Evolutionary conservation across 2,888 invertebrate genomes (phyloP), one percentile per base, ranked within the genome.

Genomic region (Parnassius smintheus): DNA sequence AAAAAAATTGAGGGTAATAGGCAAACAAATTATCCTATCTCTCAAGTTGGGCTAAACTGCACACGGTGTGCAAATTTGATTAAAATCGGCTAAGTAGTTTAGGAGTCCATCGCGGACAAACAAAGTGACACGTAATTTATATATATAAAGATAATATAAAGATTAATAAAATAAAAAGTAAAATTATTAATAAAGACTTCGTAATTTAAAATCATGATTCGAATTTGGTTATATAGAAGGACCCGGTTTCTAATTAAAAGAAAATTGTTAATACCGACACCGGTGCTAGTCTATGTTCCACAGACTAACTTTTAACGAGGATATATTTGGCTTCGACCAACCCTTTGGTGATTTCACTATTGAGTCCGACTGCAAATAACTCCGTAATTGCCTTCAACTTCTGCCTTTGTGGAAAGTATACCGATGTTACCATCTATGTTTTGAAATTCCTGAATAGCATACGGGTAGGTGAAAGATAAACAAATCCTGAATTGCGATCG

Each of bases 271-370:
- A 91, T 90, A 88, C 87, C 83, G 80, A 81, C 80, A 77, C 74
- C 73, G 74, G 77, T 72, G 76, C 76, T 78, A 80, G 70, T 77
- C 73, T 75, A 72, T 78, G 75, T 80, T 78, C 79, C 77, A 81
- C 82, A 78, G 88, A 78, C 87, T 82, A 91, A 91, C 89, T 91
- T 91, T 91, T 91, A 91, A 91, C 90, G 91, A 91, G 91, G 87
- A 91, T 91, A 86, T 91, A 89, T 91, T 90, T 87, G 89, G 86
- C 87, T 90, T 87, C 85, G 81, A 85, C 85, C 85, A 84, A 89
- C 90, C 90, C 90, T 89, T 91, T 90, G 87, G 88, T 88, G 85
- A 90, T 88, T 90, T 87, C 82, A 85, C 87, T 85, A 89, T 89
- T 83, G 88, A 88, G 83, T 87, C 87, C 82, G 84, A 81, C 87